Evolutionary conservation across 1,140 invertebrate genomes (phyloP), one percentile per base, ranked within the genome.

Genomic region (Bombyx mandarina): DNA sequence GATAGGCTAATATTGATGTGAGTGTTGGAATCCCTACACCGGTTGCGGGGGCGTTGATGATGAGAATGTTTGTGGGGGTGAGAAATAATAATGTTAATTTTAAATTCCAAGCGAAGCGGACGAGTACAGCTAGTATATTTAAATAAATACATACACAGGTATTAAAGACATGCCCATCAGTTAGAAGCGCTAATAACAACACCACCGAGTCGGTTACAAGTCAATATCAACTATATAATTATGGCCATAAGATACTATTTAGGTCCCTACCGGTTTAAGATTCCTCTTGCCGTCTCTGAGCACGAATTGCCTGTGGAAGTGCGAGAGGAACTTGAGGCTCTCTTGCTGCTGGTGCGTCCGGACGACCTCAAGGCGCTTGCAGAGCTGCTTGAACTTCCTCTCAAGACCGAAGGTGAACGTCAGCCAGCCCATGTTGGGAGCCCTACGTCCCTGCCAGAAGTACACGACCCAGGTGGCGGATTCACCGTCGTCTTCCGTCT

Each of bases 341-440:
- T 99, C 99, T 88, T 99, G 98, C 82, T 99, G 98, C 73, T 98
- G 97, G 84, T 98, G 96, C n/a, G 97, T 98, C 52, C 98, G 88
- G 1, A 99, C 94, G 2, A 99, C 98, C 89, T 99, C 98, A 58
- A 99, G 89, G 72, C 99, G 97, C 73, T 97, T 95, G 45, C 96
- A 99, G 59, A 99, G 89, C 18, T 93, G 91, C 86, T 99, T 98
- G 89, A 99, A 99, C 88, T 98, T 99, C 77, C 99, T 97, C 88
- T 99, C 97, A 56, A 99, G 93, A 88, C 94, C 94, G 88, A 99
- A 99, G 1, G 98, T 99, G 86, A 99, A 99, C 7, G 97, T 99
- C 0, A 99, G 90, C 98, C 98, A 99, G 22, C 98, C 98, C 97
- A 99, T 99, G 87, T 99, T 99, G 50, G 95, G 94, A 3, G 98